These are phyloP conservation scores for Thalassarche chlororhynchos DNA, from an alignment of 2,113 vertebrate genomes.

Conservation along the genomic window DNA sequence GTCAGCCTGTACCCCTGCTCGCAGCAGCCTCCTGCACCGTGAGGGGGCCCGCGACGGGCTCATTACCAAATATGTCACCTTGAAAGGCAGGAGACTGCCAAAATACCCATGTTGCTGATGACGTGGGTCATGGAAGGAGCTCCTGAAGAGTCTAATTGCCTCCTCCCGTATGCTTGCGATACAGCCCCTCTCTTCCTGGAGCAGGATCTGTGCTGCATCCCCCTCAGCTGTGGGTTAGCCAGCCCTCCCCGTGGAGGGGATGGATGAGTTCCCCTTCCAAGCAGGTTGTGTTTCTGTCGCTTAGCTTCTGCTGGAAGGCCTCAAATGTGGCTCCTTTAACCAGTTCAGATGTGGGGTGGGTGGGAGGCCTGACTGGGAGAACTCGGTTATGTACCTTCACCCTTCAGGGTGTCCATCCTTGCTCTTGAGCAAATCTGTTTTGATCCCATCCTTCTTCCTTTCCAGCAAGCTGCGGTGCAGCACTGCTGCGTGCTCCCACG, in stretches of 20 bases:
- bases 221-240: not conserved
- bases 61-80: not conserved
- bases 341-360: not conserved
- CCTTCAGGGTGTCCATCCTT: not conserved
- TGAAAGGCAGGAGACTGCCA: not conserved
- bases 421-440: not conserved
- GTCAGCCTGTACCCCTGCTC: not conserved
- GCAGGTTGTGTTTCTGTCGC: accelerated
- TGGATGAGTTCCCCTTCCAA: not conserved
- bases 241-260: not conserved
- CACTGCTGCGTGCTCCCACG: accelerated
- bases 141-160: not conserved
- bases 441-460: not conserved
- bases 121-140: not conserved
- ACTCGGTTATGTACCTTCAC: accelerated
- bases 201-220: not conserved
- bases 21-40: accelerated
- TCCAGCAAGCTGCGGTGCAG: not conserved
- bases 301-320: not conserved
- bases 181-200: not conserved
- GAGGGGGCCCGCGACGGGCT: not conserved
- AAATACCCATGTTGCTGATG: not conserved
- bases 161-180: not conserved
- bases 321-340: not conserved
- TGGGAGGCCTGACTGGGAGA: not conserved